phyloP scores from a whole-genome alignment of 2,888 invertebrate species.

The Dione vanillae region DNA sequence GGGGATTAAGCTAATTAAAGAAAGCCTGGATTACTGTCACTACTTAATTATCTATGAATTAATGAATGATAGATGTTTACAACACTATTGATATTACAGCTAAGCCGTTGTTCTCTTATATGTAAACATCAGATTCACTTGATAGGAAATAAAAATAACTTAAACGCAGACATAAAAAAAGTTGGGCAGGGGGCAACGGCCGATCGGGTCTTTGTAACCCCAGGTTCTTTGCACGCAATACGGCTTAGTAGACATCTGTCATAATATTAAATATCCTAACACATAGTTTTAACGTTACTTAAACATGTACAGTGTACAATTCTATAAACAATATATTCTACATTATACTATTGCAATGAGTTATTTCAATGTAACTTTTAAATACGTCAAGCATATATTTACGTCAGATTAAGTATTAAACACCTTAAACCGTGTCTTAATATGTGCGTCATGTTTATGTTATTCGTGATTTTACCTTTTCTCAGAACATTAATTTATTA shows the following conservation, averaged over 20 bases:
- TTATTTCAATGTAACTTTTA: neutral
- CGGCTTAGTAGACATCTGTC: constrained; percentile 45
- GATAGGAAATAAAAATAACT: constrained; percentile 49
- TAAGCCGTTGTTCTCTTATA: constrained; percentile 7
- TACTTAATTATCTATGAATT: constrained; percentile 9
- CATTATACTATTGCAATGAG: neutral
- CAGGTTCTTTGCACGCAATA: constrained; percentile 49
- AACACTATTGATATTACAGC: neutral
- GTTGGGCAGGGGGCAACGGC: constrained; percentile 68
- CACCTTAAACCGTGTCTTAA: neutral
- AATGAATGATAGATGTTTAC: neutral
- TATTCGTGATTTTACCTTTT: constrained; percentile 1
- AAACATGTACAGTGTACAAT: neutral
- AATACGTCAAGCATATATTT: constrained; percentile 8
- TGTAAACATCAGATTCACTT: constrained; percentile 26
- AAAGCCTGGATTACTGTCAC: constrained; percentile 5
- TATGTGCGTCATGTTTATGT: constrained; percentile 12
- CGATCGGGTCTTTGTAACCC: constrained; percentile 61
- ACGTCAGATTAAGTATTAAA: neutral
- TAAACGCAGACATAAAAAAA: constrained; percentile 56
- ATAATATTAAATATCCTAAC: constrained; percentile 42
- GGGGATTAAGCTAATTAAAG: neutral
- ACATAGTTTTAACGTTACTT: constrained; percentile 27
- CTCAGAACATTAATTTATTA: neutral
- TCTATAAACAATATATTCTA: neutral